Conservation (phyloP, 2,888 invertebrate species). For the Marronus borbonicus region DNA sequence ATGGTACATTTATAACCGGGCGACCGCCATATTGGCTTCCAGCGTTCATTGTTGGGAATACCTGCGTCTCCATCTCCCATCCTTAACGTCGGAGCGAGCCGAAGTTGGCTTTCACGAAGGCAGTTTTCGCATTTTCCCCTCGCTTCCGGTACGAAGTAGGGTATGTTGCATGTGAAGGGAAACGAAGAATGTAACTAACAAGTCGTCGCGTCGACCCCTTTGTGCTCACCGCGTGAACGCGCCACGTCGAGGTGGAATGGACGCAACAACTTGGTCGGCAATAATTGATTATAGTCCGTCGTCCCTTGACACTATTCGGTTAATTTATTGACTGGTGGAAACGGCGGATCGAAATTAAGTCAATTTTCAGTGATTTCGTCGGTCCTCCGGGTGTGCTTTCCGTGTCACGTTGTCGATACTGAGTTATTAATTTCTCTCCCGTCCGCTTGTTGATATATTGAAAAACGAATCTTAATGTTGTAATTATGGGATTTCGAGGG, state of each 20-base stretch:
- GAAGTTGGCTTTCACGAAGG: slow-evolving; percentile 18
- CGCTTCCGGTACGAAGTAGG: background rate
- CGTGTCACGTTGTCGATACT: slow-evolving; percentile 24
- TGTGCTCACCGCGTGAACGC: background rate
- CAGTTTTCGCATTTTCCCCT: background rate
- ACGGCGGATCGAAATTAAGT: slow-evolving; percentile 33
- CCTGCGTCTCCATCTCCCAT: background rate
- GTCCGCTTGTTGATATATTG: background rate
- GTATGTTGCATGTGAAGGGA: background rate
- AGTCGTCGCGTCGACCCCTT: background rate
- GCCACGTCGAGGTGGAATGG: slow-evolving; percentile 5
- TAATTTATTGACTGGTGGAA: slow-evolving; percentile 29
- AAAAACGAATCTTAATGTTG: background rate
- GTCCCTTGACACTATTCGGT: slow-evolving; percentile 25
- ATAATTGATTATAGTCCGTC: slow-evolving; percentile 27
- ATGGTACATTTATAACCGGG: slow-evolving; percentile 30
- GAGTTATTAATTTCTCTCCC: slow-evolving; percentile 19
- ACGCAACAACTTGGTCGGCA: slow-evolving; percentile 35
- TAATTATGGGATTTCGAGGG: background rate
- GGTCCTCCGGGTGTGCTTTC: slow-evolving; percentile 22
- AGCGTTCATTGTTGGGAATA: slow-evolving; percentile 7
- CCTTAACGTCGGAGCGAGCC: too few species aligned
- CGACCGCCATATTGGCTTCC: slow-evolving; percentile 22
- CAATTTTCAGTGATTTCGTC: slow-evolving; percentile 34
- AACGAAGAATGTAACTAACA: slow-evolving; percentile 1